A percentile compares a stretch with the other conserved stretches of the same genome.
phyloP scores from a whole-genome alignment of 1,140 invertebrate species.

The Heliothis subflexa region DNA sequence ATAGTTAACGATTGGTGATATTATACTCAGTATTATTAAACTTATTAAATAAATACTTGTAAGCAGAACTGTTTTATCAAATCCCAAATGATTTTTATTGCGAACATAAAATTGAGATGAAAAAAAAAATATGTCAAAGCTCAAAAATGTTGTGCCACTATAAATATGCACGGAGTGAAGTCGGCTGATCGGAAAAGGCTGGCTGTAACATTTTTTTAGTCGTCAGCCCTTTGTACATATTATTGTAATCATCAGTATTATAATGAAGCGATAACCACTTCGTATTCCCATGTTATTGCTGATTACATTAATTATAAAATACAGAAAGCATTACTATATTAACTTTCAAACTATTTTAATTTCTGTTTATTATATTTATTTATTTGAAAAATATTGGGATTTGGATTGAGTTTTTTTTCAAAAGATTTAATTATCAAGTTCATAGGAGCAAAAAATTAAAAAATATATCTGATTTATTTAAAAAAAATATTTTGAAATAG shows the following conservation, averaged over 20 bases:
- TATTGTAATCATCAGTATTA: conserved; percentile 43
- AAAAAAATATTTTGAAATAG: background rate
- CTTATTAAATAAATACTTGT: conserved; percentile 61
- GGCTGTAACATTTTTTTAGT: background rate
- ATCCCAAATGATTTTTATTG: conserved; percentile 23
- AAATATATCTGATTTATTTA: no score
- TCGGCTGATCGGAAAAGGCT: conserved; percentile 4
- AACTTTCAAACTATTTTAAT: no score
- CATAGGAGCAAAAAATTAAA: no score
- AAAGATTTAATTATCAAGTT: no score
- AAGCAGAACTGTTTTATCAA: conserved; percentile 47
- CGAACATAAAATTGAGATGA: conserved; percentile 4
- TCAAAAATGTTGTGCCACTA: conserved; percentile 45
- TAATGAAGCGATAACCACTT: conserved; percentile 40
- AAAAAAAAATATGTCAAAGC: conserved; percentile 39
- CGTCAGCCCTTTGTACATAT: conserved; percentile 15
- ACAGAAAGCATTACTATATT: no score
- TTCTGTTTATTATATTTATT: no score
- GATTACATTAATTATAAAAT: background rate
- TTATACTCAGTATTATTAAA: conserved; percentile 67
- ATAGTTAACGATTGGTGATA: conserved; percentile 56
- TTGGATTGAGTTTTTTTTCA: no score
- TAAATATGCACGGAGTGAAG: background rate
- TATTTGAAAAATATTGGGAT: no score
- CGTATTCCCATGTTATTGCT: conserved; percentile 27